Percentiles rank a stretch among this genome's conserved stretches.
Evolutionary conservation across 2,797 vertebrate species (phyloP).

Genomic region (Dipus sagitta): DNA sequence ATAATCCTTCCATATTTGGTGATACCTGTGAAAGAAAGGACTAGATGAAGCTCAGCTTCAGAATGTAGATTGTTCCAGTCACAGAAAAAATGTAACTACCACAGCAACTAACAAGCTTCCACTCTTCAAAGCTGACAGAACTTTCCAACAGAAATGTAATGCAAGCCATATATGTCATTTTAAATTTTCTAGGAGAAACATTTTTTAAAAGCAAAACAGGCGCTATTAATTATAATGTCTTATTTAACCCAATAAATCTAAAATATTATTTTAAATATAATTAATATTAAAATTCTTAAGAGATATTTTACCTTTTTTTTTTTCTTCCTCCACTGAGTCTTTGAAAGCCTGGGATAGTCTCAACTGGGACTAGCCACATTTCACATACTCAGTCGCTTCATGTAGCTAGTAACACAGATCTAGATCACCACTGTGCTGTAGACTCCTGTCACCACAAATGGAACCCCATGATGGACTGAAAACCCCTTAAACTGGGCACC

Average conservation of each 20-base stretch:
- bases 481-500: neutral
- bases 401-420: neutral
- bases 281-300: neutral
- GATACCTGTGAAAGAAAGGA: neutral
- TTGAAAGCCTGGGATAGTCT: neutral
- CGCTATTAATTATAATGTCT: slow-evolving; percentile 20
- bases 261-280: neutral
- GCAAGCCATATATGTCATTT: neutral
- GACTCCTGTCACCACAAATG: neutral
- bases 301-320: neutral
- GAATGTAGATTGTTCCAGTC: slow-evolving; percentile 7
- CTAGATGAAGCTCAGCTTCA: neutral
- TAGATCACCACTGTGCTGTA: neutral
- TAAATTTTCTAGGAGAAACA: neutral
- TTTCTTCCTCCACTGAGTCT: neutral
- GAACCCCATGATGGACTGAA: slow-evolving; percentile 3
- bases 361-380: neutral
- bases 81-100: neutral
- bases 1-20: neutral
- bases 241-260: neutral
- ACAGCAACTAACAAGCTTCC: slow-evolving; percentile 20
- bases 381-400: neutral
- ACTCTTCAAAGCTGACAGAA: slow-evolving; percentile 22
- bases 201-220: neutral
- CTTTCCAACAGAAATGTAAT: slow-evolving; percentile 1